Conservation (phyloP, 2,113 vertebrate species). For the Heterotilapia buettikoferi region DNA sequence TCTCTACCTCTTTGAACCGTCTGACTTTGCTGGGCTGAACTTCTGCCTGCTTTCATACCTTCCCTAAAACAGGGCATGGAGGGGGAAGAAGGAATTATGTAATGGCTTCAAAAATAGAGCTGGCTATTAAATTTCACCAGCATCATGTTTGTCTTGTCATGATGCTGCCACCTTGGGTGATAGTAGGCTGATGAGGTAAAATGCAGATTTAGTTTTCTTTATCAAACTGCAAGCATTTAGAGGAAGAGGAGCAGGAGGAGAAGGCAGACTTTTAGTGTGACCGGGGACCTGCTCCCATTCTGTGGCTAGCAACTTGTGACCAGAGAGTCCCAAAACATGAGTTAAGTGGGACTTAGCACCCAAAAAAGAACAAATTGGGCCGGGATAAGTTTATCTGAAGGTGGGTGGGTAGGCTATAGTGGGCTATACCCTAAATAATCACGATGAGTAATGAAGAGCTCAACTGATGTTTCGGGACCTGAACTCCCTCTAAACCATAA, state of each 20-base stretch:
- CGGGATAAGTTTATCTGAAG: background rate
- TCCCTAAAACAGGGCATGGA: constrained; percentile 55
- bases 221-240: background rate
- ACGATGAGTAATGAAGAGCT: background rate
- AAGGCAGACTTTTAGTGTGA: background rate
- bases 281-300: background rate
- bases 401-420: background rate
- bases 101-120: constrained; percentile 42
- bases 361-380: background rate
- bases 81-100: constrained; percentile 16
- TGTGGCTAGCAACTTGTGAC: background rate
- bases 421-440: background rate
- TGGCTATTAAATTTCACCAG: constrained; percentile 43
- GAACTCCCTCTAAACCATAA: background rate
- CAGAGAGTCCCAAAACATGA: background rate
- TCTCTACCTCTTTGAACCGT: background rate
- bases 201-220: background rate
- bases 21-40: background rate
- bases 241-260: background rate
- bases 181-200: background rate
- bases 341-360: background rate
- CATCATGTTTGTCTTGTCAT: constrained; percentile 3
- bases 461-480: background rate
- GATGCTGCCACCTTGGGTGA: background rate
- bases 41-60: constrained; percentile 29